These are phyloP conservation scores for Lepus americanus DNA, from an alignment of 2,113 vertebrate species.

Conservation along the genomic window DNA sequence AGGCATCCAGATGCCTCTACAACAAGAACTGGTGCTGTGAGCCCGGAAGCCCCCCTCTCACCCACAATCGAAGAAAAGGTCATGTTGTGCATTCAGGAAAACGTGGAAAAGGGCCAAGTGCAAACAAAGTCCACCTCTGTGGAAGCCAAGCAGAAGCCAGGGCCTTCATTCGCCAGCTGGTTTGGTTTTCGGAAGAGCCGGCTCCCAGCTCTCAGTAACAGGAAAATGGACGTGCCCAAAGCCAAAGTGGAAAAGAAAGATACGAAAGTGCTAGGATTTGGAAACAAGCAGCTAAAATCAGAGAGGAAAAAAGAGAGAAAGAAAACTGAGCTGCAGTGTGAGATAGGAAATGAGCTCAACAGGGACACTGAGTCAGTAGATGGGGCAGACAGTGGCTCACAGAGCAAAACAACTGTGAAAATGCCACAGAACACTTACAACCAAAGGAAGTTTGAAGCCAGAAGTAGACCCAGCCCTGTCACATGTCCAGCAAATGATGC, in stretches of 20 bases:
- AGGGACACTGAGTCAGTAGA: constrained; percentile 81
- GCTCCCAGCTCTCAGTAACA: constrained; percentile 91
- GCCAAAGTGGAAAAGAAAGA: constrained; percentile 93
- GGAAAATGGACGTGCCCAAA: constrained; percentile 91
- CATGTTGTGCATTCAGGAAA: constrained; percentile 96
- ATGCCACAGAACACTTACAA: constrained; percentile 45
- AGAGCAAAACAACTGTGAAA: constrained; percentile 75
- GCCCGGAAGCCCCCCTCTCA: constrained; percentile 77
- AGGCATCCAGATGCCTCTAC: constrained; percentile 73
- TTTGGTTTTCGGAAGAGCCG: constrained; percentile 95
- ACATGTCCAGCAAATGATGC: constrained; percentile 89
- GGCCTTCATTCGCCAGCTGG: constrained; percentile 95
- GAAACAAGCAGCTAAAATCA: constrained; percentile 90
- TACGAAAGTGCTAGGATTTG: constrained; percentile 90
- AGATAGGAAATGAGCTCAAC: constrained; percentile 86
- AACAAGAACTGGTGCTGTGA: neutral
- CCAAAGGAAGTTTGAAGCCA: constrained; percentile 79
- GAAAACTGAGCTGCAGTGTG: constrained; percentile 88
- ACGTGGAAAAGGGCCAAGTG: constrained; percentile 93
- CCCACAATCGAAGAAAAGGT: constrained; percentile 96
- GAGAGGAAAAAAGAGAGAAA: constrained; percentile 94
- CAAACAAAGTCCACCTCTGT: constrained; percentile 88
- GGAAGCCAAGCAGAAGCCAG: constrained; percentile 90
- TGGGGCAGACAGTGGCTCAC: constrained; percentile 77
- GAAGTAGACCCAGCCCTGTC: constrained; percentile 77